Base-by-base conservation (phyloP, 2,888 invertebrate species). In the Malthinus flaveolus region DNA sequence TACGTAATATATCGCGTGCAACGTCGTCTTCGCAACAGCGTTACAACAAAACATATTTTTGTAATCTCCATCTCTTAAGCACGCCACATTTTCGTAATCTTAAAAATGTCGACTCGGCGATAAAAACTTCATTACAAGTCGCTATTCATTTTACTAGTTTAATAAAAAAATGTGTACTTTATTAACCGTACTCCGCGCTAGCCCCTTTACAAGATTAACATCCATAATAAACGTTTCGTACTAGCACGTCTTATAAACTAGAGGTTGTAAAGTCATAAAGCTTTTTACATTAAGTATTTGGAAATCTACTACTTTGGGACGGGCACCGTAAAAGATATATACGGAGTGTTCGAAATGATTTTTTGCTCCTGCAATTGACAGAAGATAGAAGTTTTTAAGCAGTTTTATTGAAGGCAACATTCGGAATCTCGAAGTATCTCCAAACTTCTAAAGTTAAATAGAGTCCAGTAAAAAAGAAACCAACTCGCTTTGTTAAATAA, bases 41-140 rank as follows among this genome's bases (percentile, higher is more conserved):
- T 15, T 58, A 39, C 23, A 36, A 53, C 58, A 45, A 57, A 58
- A 58, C 52, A 47, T 58, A 58, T 58, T 58, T 52, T 58, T 53
- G 45, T 58, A 58, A 58, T 58, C 58, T 52, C 58, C 52, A 58
- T 58, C 53, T 48, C 48, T 58, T 48, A 48, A 53, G 45, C 58
- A 58, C 58, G 58, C 58, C 57, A 57, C 42, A 42, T 57, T 57
- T 51, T 51, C 37, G 23, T 23, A 51, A 57, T 57, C 46, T 52
- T 32, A n/a, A 23, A 39, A 46, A 51, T 57, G 51, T 57, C 39
- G 51, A 46, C 47, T 51, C 10, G 35, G 33, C 51, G 57, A 57
- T 57, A 57, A 57, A 57, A 57, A 57, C 50, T 57, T 57, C 51
- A 52, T 52, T 51, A 51, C 51, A 9, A 34, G 31, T 37, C 46